Conservation (phyloP, 2,888 invertebrate genomes). For the Cordylochernes scorpioides region DNA sequence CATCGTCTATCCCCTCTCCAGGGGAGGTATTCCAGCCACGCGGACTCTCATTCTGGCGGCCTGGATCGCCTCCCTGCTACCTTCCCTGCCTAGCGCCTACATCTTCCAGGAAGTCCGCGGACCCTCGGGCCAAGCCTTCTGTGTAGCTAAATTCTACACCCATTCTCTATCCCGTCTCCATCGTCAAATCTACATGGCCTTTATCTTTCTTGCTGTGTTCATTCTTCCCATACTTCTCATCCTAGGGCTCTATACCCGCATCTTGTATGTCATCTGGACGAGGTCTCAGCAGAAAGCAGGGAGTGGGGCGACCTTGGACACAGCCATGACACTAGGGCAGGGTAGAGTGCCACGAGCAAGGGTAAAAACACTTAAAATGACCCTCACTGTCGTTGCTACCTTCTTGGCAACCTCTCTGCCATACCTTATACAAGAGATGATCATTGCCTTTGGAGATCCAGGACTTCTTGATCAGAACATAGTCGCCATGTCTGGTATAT, state of each 20-base stretch:
- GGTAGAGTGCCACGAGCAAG: conserved; percentile 22
- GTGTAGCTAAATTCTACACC: conserved; percentile 9
- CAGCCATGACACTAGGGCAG: conserved; percentile 13
- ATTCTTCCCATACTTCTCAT: conserved; percentile 7
- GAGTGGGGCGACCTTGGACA: conserved; percentile 2
- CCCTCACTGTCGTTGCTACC: conserved; percentile 11
- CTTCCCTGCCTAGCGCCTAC: conserved; percentile 5
- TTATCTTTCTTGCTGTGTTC: conserved; percentile 6
- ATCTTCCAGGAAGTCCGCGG: conserved; percentile 6
- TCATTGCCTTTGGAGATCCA: conserved; percentile 6
- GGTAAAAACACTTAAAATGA: conserved; percentile 23
- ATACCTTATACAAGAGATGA: conserved; percentile 8
- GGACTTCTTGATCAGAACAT: conserved; percentile 4
- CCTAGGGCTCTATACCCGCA: conserved; percentile 4
- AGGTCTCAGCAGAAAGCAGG: conserved; percentile 5
- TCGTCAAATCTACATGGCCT: conserved; percentile 8
- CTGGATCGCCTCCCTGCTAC: conserved; percentile 6
- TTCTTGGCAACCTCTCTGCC: conserved; percentile 8
- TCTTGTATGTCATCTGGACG: conserved; percentile 5
- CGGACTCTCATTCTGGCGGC: conserved; percentile 6
- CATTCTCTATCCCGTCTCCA: conserved; percentile 1
- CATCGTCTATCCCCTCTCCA: conserved; percentile 19
- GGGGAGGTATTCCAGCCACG: conserved; percentile 1
- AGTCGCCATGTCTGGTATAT: conserved; percentile 9
- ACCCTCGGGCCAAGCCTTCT: conserved; percentile 1